These are phyloP conservation scores for Protobothrops flavoviridis DNA, from an alignment of 2,113 vertebrate genomes.

Conservation along the genomic window DNA sequence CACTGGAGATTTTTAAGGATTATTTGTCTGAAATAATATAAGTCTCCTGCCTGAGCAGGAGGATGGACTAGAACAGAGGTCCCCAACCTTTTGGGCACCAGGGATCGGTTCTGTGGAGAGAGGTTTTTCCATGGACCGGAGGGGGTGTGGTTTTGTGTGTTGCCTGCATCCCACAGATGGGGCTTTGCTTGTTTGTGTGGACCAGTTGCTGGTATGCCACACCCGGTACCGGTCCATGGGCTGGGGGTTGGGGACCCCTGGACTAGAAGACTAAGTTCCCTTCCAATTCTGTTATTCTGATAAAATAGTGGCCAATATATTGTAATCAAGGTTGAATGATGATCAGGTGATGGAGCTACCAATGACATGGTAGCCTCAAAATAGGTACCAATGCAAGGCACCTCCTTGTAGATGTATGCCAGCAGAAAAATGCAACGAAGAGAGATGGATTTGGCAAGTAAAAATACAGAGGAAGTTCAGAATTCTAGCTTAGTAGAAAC, in stretches of 20 bases:
- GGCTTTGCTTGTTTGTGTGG: no score
- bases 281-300: not conserved
- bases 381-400: not conserved
- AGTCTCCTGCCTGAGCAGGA: no score
- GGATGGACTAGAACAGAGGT: not conserved
- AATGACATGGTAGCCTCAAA: not conserved
- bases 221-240: no score
- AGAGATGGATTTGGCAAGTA: not conserved
- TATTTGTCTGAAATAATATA: no score
- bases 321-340: not conserved
- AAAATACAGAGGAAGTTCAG: not conserved
- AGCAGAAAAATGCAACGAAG: not conserved
- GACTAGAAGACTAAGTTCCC: not conserved
- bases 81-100: no score
- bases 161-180: no score
- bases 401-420: not conserved
- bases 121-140: no score
- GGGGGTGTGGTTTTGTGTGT: no score
- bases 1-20: no score
- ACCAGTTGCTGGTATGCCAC: no score
- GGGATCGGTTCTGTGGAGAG: no score
- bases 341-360: not conserved
- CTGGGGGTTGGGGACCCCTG: no score
- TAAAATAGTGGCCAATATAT: not conserved
- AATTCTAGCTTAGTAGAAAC: not conserved